Percentiles rank a stretch among this genome's conserved stretches.
Evolutionary conservation across 2,888 invertebrate species (phyloP).

Genomic region (Drosophila kanekoi): DNA sequence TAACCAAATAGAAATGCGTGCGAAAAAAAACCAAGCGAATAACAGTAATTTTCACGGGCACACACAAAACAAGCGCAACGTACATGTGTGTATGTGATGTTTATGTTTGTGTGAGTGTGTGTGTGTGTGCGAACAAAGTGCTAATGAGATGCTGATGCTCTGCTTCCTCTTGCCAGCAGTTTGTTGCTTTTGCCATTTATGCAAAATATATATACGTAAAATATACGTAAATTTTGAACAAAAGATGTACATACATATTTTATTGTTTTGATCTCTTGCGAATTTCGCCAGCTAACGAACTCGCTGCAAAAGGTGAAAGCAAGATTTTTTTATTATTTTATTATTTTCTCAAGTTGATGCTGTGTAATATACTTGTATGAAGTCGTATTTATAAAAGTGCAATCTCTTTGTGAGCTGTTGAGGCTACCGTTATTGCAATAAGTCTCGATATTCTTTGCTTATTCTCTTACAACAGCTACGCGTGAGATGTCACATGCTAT

Average conservation of each 20-base stretch:
- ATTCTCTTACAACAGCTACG: slow-evolving; percentile 58
- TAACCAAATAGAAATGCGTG: slow-evolving; percentile 40
- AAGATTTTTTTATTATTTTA: slow-evolving; percentile 42
- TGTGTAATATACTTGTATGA: slow-evolving; percentile 39
- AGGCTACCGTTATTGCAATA: slow-evolving; percentile 60
- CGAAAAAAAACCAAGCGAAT: slow-evolving; percentile 40
- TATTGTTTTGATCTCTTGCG: slow-evolving; percentile 63
- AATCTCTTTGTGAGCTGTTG: slow-evolving; percentile 50
- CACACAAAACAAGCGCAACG: slow-evolving; percentile 27
- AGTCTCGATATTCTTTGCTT: slow-evolving; percentile 22
- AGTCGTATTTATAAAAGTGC: slow-evolving; percentile 47
- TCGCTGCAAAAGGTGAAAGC: slow-evolving; percentile 74
- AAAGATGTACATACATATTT: slow-evolving; percentile 65
- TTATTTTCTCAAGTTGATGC: slow-evolving; percentile 31
- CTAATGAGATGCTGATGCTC: slow-evolving; percentile 74
- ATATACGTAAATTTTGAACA: slow-evolving; percentile 69
- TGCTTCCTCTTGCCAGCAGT: slow-evolving; percentile 48
- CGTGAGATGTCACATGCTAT: slow-evolving; percentile 62
- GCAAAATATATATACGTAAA: slow-evolving; percentile 61
- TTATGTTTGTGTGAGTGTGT: slow-evolving; percentile 25
- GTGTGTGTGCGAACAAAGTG: slow-evolving; percentile 56
- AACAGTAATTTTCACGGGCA: slow-evolving; percentile 79
- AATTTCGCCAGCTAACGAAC: slow-evolving; percentile 61
- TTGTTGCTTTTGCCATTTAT: slow-evolving; percentile 79
- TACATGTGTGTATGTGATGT: slow-evolving; percentile 24